phyloP scores from a whole-genome alignment of 2,797 vertebrate species.

The Natrix natrix region DNA sequence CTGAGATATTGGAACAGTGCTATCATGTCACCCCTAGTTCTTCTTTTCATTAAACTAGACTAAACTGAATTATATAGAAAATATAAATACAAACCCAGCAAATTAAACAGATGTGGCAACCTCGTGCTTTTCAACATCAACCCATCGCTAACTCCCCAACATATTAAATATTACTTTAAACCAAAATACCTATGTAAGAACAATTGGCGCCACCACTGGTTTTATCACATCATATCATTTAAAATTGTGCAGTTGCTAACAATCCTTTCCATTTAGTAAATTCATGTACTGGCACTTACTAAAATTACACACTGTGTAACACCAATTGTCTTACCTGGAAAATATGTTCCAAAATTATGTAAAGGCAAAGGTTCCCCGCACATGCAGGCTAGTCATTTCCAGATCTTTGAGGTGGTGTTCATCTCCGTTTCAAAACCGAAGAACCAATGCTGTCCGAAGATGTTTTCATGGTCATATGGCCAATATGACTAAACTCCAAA shows the following conservation, averaged over 20 bases:
- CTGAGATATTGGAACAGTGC: too few species aligned
- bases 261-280: neutral
- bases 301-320: neutral
- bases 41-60: too few species aligned
- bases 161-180: neutral
- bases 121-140: neutral
- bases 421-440: too few species aligned
- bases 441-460: too few species aligned
- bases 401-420: too few species aligned
- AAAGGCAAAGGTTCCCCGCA: too few species aligned
- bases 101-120: neutral
- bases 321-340: neutral
- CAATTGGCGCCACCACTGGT: neutral
- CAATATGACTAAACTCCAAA: too few species aligned
- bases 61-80: neutral
- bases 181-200: neutral
- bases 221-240: neutral
- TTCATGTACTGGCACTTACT: neutral
- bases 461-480: too few species aligned
- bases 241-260: neutral
- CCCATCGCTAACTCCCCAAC: neutral
- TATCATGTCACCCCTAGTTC: too few species aligned
- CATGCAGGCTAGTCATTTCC: too few species aligned
- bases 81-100: neutral
- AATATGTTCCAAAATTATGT: neutral